Percentiles rank a stretch among this genome's conserved stretches.
Evolutionary conservation across 2,797 vertebrate species (phyloP).

Genomic region (Harpagifer antarcticus): DNA sequence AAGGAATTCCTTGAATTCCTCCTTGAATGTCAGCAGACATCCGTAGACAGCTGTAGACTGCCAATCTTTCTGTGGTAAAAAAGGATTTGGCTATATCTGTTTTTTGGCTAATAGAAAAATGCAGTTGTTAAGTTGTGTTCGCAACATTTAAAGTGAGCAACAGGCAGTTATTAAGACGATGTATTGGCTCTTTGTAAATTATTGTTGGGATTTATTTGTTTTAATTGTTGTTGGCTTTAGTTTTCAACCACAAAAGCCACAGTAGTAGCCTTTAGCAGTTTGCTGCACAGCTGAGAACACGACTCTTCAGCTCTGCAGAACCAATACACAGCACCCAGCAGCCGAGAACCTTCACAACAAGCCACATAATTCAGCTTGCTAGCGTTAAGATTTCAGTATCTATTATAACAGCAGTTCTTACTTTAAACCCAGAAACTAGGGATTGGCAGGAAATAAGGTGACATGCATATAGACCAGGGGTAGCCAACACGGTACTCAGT

Average conservation of each 20-base stretch:
- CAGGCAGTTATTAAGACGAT: too few species aligned
- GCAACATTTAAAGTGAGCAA: too few species aligned
- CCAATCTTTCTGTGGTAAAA: not conserved
- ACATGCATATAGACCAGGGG: too few species aligned
- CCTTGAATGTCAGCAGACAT: slow-evolving; percentile 12
- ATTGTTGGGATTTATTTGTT: too few species aligned
- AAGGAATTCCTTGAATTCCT: slow-evolving; percentile 36
- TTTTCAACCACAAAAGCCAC: too few species aligned
- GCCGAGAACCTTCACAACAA: not conserved
- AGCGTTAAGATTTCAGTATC: not conserved
- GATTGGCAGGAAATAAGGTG: too few species aligned
- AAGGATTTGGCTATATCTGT: not conserved
- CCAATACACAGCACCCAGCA: not conserved
- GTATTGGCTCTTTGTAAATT: too few species aligned
- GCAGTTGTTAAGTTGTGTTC: too few species aligned
- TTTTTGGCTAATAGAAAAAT: not conserved
- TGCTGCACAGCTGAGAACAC: not conserved
- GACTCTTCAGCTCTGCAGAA: not conserved
- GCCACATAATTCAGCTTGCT: not conserved
- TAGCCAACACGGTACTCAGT: too few species aligned
- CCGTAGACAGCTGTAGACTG: not conserved
- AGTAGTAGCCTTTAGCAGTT: too few species aligned
- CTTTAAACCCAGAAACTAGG: too few species aligned
- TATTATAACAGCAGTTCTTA: not conserved
- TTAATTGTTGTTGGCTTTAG: too few species aligned